Evolutionary conservation across 2,113 vertebrate species (phyloP).

Genomic region (Damaliscus lunatus): DNA sequence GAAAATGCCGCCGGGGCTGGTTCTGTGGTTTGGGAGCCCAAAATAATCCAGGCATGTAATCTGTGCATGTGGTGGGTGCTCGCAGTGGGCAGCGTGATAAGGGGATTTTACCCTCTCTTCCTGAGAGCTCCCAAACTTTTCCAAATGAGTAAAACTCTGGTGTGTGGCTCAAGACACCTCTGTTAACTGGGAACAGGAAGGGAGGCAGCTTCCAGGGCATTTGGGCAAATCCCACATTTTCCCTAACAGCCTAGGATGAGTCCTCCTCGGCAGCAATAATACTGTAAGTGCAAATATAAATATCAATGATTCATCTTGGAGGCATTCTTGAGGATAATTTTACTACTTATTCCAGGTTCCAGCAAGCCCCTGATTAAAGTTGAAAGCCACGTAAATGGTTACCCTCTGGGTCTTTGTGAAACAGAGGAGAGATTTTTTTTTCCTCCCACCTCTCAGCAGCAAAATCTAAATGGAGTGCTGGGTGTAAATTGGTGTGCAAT

Average conservation of each 20-base stretch:
- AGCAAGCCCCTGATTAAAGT: conserved; percentile 66
- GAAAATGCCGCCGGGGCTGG: conserved; percentile 56
- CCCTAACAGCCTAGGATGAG: rapidly evolving
- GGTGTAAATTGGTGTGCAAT: conserved; percentile 58
- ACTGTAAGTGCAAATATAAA: background rate
- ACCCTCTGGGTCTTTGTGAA: conserved; percentile 48
- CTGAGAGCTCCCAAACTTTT: background rate
- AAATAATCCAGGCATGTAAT: background rate
- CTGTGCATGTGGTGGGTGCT: no score
- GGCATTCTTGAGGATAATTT: conserved; percentile 11
- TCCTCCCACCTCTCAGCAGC: conserved; percentile 51
- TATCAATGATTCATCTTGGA: background rate
- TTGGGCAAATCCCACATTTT: background rate
- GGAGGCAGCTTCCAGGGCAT: rapidly evolving
- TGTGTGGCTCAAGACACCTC: rapidly evolving
- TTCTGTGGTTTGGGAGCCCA: conserved; percentile 23
- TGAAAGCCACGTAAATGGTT: conserved; percentile 58
- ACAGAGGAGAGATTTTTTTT: conserved; percentile 58
- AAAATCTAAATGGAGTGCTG: conserved; percentile 70
- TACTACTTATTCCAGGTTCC: conserved; percentile 42
- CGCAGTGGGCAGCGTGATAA: rapidly evolving
- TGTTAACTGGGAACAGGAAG: rapidly evolving
- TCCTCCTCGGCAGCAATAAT: background rate
- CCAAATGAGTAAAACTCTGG: background rate
- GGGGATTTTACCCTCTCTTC: background rate